Evolutionary conservation across 2,797 vertebrate genomes (phyloP), one percentile per base, ranked within the genome.

Genomic region (Schizopygopsis malacanthus): DNA sequence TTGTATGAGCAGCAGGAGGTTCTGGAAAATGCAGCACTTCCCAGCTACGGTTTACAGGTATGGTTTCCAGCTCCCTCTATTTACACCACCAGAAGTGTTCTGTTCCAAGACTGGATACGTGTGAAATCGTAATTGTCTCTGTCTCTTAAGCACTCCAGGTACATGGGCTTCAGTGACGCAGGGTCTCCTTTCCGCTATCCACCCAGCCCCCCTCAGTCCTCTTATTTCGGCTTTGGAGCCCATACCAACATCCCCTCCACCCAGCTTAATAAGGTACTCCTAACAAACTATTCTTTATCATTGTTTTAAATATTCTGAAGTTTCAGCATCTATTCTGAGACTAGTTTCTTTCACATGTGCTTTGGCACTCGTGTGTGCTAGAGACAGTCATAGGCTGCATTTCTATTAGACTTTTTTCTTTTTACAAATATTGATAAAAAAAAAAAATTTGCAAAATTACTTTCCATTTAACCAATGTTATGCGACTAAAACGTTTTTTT

Each of bases 241-340:
- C 94, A 91, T 88, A 90, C 89, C 88, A 93, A 90, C 90, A 88
- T 90, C 70, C 89, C 92, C 9, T 76, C 90, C 86, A 93, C 94
- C 50, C 95, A 96, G 88, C 95, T 97, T 82, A 97, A 94, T 91
- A 97, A 97, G 95, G 97, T 98, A 89, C 20, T 12, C 25, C 20
- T 63, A 63, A 39, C 20, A 5, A 12, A 22, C 39, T 2, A 20
- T 63, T 28, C 8, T 37, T 22, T 70, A 2, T 33, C 20, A 54
- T 54, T 54, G 18, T 56, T 59, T 59, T 59, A 20, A 54, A 50
- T 5, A 59, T n/a, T 59, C 22, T n/a, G 22, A 59, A n/a, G n/a
- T n/a, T n/a, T 59, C 56, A 2, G 56, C n/a, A 59, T 50, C 13
- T 5, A 50, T 16, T 50, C 47, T 16, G 47, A 50, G 15, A 4